phyloP scores from a whole-genome alignment of 2,797 vertebrate species.

The Myotis daubentonii region DNA sequence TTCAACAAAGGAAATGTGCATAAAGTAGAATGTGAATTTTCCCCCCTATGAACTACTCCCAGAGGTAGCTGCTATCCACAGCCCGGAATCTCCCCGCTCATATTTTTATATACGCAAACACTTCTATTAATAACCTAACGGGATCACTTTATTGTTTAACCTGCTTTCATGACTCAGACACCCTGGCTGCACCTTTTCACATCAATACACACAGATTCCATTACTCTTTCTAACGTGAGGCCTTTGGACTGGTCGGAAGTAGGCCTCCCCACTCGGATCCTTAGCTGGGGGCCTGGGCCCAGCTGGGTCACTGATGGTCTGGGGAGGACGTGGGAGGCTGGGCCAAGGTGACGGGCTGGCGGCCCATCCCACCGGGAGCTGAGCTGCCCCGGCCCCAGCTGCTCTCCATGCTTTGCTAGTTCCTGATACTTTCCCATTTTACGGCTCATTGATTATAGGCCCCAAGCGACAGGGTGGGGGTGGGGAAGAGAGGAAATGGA shows the following conservation, averaged over 20 bases:
- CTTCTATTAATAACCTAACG: neutral
- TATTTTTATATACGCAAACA: neutral
- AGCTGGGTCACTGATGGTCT: neutral
- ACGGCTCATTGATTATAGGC: conserved; percentile 66
- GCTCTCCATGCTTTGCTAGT: conserved; percentile 61
- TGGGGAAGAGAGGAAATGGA: neutral
- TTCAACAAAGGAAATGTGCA: neutral
- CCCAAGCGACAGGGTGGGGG: conserved; percentile 46
- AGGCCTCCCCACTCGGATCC: neutral
- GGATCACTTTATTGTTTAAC: neutral
- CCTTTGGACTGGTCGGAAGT: neutral
- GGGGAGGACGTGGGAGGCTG: neutral
- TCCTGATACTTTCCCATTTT: conserved; percentile 75
- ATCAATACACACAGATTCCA: neutral
- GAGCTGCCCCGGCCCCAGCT: conserved; percentile 63
- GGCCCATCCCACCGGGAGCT: neutral
- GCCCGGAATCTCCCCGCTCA: neutral
- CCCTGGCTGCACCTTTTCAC: neutral
- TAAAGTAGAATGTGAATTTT: neutral
- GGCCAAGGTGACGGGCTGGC: neutral
- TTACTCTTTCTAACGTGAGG: neutral
- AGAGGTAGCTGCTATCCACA: neutral
- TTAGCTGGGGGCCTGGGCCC: neutral
- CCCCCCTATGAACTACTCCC: neutral
- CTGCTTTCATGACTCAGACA: neutral